A percentile compares a stretch with the other conserved stretches of the same genome.
Evolutionary conservation across 2,888 invertebrate genomes (phyloP).

Genomic region (Folsomia manolachei): DNA sequence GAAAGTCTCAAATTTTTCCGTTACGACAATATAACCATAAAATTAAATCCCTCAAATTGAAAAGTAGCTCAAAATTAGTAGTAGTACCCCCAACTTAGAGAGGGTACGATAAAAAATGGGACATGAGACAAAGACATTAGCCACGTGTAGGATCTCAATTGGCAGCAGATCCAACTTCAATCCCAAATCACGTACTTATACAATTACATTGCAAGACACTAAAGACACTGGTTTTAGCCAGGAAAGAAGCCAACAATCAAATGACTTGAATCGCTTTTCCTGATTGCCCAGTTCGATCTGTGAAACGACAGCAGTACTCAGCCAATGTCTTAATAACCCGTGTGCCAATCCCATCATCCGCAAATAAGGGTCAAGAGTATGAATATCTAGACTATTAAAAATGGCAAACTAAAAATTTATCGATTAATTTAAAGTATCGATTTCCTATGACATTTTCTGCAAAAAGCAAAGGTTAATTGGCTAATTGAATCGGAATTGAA

Average conservation of each 20-base stretch:
- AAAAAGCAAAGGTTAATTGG: too few relatives aligned
- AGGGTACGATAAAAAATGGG: neutral
- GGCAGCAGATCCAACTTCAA: too few relatives aligned
- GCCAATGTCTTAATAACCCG: slow-evolving; percentile 12
- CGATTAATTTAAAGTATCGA: too few relatives aligned
- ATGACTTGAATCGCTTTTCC: slow-evolving; percentile 6
- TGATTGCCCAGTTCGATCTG: slow-evolving; percentile 13
- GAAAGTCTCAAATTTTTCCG: too few relatives aligned
- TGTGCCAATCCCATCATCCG: too few relatives aligned
- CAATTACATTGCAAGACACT: neutral
- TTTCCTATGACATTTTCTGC: too few relatives aligned
- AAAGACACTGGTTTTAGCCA: neutral
- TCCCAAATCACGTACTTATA: neutral
- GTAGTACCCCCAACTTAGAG: too few relatives aligned
- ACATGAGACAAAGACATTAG: neutral
- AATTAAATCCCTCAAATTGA: neutral
- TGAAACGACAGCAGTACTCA: neutral
- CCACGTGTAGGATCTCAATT: neutral
- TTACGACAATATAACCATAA: neutral
- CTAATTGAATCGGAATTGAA: neutral
- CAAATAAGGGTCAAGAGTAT: too few relatives aligned
- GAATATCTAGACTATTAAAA: too few relatives aligned
- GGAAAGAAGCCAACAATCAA: slow-evolving; percentile 4
- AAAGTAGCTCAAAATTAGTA: neutral
- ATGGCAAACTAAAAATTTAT: too few relatives aligned